These are phyloP conservation scores for Ameiurus melas DNA, from an alignment of 2,113 vertebrate genomes.

Conservation along the genomic window DNA sequence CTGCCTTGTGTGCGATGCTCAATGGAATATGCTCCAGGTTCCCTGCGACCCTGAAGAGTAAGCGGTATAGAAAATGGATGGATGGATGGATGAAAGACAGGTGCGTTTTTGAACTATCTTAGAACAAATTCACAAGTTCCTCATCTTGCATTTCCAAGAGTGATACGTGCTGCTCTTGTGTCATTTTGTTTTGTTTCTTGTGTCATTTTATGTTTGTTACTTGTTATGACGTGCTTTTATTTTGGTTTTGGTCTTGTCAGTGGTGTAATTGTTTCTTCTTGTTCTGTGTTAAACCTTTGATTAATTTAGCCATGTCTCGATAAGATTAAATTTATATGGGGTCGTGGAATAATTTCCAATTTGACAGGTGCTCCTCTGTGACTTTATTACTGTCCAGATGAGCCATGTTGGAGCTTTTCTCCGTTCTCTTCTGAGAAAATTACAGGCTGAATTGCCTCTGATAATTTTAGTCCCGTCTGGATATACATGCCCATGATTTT, in stretches of 20 bases:
- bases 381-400: neutral
- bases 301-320: neutral
- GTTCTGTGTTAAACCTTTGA: neutral
- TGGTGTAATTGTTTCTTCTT: neutral
- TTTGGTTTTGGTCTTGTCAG: neutral
- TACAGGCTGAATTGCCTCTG: neutral
- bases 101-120: neutral
- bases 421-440: neutral
- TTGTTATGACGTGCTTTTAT: neutral
- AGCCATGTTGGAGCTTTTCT: neutral
- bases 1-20: too few relatives aligned
- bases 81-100: too few relatives aligned
- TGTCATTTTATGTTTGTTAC: neutral
- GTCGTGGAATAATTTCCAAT: neutral
- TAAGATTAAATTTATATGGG: neutral
- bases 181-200: neutral
- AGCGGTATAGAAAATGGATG: too few relatives aligned
- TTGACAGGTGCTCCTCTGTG: neutral
- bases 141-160: neutral
- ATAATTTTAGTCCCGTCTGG: neutral
- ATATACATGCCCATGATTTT: neutral
- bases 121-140: neutral
- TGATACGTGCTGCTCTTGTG: neutral
- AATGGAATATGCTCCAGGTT: too few relatives aligned
- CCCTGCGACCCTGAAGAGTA: too few relatives aligned